Base-by-base conservation (phyloP, 2,113 vertebrate genomes). In the Ictalurus punctatus region DNA sequence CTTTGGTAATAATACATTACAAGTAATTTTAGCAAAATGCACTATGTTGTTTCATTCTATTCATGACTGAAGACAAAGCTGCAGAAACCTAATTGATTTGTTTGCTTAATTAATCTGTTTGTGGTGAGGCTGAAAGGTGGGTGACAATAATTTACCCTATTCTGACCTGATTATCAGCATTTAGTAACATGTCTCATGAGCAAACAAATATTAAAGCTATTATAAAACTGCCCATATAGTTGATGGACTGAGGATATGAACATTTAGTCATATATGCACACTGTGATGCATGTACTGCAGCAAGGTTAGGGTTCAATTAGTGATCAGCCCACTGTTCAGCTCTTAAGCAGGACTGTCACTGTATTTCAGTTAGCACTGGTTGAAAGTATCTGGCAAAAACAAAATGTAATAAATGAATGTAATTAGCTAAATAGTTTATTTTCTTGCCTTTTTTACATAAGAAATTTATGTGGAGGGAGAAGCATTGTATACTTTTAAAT, bases 181-280 rank as follows among this genome's bases (percentile, higher is more conserved):
- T 52, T 52, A 69, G 17, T 30, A 34, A 6, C 30, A 1, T 71
- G 30, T 71, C 69, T 76, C 56, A 69, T 58, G 61, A 56, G 27
- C 14, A 48, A 85, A 17, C 61, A 80, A 14, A 63, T 69, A 80
- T 37, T 65, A 89, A 69, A 56, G 61, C 74, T 37, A 84, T 44
- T 84, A 14, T 61, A 76, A 88, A 83, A 74, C 17, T 19, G 16
- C 69, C n/a, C 30, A 73, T 37, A 67, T n/a, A n/a, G 27, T n/a
- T 37, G 69, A 73, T 37, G 17, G 0, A 12, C 37, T 44, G 37
- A 76, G 37, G 10, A 76, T 44, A 76, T 25, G 17, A 44, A 76
- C 8, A 25, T 44, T 21, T 23, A 76, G 4, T 44, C 73, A 40
- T 25, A 76, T 12, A 44, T 5, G 4, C 19, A 44, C 69, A 73